Conservation (phyloP, 2,113 vertebrate species). For the Chaetodon trifascialis region DNA sequence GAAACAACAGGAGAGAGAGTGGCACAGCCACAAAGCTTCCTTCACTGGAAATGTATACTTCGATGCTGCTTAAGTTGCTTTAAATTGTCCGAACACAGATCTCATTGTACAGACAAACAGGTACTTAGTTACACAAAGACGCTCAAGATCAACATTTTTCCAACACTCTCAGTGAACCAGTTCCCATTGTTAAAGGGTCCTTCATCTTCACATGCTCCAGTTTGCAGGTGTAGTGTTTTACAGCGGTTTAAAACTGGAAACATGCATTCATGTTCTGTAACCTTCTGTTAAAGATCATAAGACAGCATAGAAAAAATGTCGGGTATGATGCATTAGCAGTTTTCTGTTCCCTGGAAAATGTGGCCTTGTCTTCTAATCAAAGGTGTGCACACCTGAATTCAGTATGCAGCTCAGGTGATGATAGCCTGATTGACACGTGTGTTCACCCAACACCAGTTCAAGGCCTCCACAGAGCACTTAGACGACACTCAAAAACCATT, state of each 20-base stretch:
- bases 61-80: too few species aligned
- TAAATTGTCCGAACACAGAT: too few species aligned
- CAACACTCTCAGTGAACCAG: too few species aligned
- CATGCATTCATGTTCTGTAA: background rate
- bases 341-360: background rate
- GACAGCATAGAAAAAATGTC: background rate
- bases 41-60: too few species aligned
- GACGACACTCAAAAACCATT: background rate
- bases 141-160: too few species aligned
- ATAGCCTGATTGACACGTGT: slow-evolving; percentile 24
- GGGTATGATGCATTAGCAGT: background rate
- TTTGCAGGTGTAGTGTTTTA: background rate
- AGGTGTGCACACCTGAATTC: background rate
- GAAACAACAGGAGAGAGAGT: background rate
- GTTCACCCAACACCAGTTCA: background rate
- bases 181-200: too few species aligned
- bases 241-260: background rate
- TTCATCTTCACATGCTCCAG: too few species aligned
- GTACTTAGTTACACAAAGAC: too few species aligned
- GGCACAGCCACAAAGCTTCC: too few species aligned
- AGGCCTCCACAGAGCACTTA: background rate
- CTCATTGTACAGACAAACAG: too few species aligned
- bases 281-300: background rate
- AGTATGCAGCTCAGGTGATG: background rate
- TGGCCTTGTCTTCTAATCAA: too few species aligned